Percentiles rank a stretch among this genome's conserved stretches.
phyloP scores from a whole-genome alignment of 2,888 invertebrate genomes.

The Ariolimax columbianus region DNA sequence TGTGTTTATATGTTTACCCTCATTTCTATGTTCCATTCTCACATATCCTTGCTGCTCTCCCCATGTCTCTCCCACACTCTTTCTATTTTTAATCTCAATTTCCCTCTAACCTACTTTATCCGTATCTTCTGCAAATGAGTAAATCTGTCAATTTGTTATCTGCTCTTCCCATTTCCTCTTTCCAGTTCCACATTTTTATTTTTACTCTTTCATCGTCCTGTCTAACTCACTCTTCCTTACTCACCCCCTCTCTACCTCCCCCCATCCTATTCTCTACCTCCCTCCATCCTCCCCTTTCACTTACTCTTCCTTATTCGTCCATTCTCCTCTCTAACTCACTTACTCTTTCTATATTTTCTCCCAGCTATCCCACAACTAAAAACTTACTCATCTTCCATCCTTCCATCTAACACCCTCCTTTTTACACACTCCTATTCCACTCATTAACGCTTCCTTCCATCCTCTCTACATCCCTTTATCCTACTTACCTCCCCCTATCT shows the following conservation, averaged over 20 bases:
- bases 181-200: background rate
- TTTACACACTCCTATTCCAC: no score
- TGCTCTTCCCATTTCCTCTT: background rate
- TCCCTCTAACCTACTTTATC: no score
- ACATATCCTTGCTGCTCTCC: background rate
- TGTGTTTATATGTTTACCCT: no score
- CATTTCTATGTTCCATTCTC: background rate
- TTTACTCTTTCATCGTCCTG: no score
- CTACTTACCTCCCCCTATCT: background rate
- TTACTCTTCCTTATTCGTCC: background rate
- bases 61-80: background rate
- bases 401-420: background rate
- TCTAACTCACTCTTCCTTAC: no score
- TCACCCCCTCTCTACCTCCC: no score
- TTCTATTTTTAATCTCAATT: no score
- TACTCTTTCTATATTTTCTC: background rate
- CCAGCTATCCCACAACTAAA: background rate
- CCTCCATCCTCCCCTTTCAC: background rate
- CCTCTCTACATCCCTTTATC: background rate
- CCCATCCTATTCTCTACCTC: background rate
- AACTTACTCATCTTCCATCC: background rate
- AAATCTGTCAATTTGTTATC: no score
- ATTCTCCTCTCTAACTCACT: background rate
- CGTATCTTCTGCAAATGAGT: no score
- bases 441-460: background rate